Conservation (phyloP, 1,140 invertebrate species). For the Drosophila simulans region DNA sequence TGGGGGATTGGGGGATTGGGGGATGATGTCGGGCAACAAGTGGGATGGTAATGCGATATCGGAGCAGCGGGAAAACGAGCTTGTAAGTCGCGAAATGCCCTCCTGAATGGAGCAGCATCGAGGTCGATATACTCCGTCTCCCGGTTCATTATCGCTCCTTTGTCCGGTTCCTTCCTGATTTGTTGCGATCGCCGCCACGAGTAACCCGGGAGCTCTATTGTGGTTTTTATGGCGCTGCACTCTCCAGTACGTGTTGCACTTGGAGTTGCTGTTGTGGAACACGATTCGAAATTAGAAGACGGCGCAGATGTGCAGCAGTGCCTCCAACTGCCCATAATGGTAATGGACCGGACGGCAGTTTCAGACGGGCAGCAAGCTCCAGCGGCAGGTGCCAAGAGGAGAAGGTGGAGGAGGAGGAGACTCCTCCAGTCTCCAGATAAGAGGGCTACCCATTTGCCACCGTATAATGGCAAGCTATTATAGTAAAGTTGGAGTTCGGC, state of each 20-base stretch:
- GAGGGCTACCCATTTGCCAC: slow-evolving; percentile 1
- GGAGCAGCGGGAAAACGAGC: slow-evolving; percentile 15
- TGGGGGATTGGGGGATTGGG: not conserved
- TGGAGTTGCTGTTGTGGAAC: slow-evolving; percentile 60
- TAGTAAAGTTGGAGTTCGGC: not conserved
- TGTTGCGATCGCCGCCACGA: slow-evolving; percentile 42
- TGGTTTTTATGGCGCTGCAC: slow-evolving; percentile 69
- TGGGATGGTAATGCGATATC: slow-evolving; percentile 56
- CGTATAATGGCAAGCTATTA: not conserved
- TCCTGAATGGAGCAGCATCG: slow-evolving; percentile 49
- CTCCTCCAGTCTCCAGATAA: slow-evolving; percentile 4
- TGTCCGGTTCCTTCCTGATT: slow-evolving; percentile 57
- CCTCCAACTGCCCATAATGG: slow-evolving; percentile 39
- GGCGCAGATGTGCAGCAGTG: slow-evolving; percentile 71
- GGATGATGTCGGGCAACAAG: slow-evolving; percentile 55
- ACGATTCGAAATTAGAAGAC: slow-evolving; percentile 71
- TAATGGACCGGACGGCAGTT: slow-evolving; percentile 15
- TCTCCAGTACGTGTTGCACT: slow-evolving; percentile 61
- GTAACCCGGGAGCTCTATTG: slow-evolving; percentile 72
- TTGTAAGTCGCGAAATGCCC: slow-evolving; percentile 40
- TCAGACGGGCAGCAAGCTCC: not conserved
- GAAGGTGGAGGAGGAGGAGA: too few relatives aligned
- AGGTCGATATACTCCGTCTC: slow-evolving; percentile 72
- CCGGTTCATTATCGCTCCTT: slow-evolving; percentile 18
- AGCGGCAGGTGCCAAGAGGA: slow-evolving; percentile 21